Evolutionary conservation across 2,113 vertebrate species (phyloP).

Genomic region (Psittacula cyanocephala): DNA sequence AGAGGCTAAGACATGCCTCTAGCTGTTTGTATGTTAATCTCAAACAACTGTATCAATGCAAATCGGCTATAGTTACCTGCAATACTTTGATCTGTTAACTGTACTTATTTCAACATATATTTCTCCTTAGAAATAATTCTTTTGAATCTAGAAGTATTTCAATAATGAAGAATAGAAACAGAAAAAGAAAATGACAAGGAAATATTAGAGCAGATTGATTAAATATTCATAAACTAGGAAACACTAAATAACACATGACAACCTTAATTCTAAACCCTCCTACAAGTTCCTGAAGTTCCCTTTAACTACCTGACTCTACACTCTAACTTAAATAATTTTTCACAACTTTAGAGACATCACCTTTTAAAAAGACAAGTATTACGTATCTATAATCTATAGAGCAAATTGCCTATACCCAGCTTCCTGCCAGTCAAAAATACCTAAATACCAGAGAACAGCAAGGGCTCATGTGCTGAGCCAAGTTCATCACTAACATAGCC

Average conservation of each 20-base stretch:
- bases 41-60: background rate
- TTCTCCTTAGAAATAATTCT: background rate
- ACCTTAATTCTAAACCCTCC: background rate
- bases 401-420: background rate
- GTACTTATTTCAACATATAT: background rate
- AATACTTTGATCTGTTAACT: constrained; percentile 9
- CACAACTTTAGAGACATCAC: background rate
- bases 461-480: accelerated
- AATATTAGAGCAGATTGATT: background rate
- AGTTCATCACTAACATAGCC: background rate
- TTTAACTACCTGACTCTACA: background rate
- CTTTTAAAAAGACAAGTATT: background rate
- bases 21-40: background rate
- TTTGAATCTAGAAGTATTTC: constrained; percentile 8
- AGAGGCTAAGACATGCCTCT: background rate
- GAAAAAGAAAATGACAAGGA: background rate
- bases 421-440: background rate
- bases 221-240: background rate
- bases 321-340: background rate
- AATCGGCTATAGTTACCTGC: background rate
- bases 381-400: background rate
- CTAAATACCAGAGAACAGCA: background rate
- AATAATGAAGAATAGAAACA: background rate
- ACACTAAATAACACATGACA: background rate
- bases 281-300: background rate